Conservation (phyloP, 2,888 invertebrate species). For the Trachelus tabidus region DNA sequence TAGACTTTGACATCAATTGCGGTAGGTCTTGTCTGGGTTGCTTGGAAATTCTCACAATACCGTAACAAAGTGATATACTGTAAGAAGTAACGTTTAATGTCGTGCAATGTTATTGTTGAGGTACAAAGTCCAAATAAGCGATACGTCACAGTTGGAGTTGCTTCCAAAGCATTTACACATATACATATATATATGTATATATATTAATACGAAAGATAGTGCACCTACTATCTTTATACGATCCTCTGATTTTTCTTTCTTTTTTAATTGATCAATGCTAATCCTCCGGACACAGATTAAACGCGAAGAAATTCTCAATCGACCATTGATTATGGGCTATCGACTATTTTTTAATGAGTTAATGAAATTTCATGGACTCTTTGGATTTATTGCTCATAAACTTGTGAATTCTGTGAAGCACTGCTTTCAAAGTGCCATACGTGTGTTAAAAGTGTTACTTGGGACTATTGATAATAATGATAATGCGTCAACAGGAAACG, state of each 20-base stretch:
- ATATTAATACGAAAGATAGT: not conserved
- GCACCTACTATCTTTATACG: not conserved
- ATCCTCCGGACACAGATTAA: not conserved
- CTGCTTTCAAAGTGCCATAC: not conserved
- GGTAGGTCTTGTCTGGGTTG: constrained; percentile 26
- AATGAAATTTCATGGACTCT: not conserved
- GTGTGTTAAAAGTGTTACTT: not conserved
- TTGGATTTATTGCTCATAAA: not conserved
- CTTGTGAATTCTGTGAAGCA: not conserved
- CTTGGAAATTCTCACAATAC: not conserved
- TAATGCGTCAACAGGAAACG: not conserved
- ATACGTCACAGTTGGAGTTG: not conserved
- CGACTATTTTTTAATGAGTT: not conserved
- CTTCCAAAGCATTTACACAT: not conserved
- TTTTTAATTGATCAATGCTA: not conserved
- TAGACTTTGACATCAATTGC: constrained; percentile 34
- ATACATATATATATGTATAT: not conserved
- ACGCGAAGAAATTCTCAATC: not conserved
- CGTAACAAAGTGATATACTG: not conserved
- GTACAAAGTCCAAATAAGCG: constrained; percentile 5
- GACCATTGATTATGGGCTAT: not conserved
- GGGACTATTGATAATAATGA: not conserved
- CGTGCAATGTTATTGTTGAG: constrained; percentile 3
- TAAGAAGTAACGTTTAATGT: not conserved
- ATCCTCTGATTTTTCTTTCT: not conserved